phyloP scores from a whole-genome alignment of 1,140 invertebrate species.

The Acromyrmex charruanus region DNA sequence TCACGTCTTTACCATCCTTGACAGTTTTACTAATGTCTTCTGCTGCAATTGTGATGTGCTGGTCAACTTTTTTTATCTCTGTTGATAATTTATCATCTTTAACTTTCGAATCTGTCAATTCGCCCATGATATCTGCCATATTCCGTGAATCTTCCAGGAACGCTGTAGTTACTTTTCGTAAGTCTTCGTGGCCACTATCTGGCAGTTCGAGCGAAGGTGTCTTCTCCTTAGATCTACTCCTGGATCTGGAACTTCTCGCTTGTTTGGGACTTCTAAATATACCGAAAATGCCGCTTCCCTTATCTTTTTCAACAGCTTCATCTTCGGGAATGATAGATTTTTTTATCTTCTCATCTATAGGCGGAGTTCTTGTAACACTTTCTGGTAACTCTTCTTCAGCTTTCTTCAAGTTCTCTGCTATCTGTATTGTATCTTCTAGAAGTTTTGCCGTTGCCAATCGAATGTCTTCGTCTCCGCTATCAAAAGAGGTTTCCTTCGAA shows the following conservation, averaged over 20 bases:
- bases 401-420: constrained; percentile 52
- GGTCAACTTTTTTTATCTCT: not conserved
- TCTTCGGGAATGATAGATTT: constrained; percentile 42
- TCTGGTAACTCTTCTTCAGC: constrained; percentile 10
- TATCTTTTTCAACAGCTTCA: constrained; percentile 73
- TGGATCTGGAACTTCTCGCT: constrained; percentile 76
- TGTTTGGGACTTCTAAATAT: constrained; percentile 83
- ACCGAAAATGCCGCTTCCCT: constrained; percentile 76
- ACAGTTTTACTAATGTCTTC: constrained; percentile 18
- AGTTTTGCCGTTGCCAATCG: constrained; percentile 75
- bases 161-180: constrained; percentile 72
- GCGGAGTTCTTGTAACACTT: constrained; percentile 9
- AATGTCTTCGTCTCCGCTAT: constrained; percentile 83
- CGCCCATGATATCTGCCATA: constrained; percentile 71
- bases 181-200: constrained; percentile 71
- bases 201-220: constrained; percentile 75
- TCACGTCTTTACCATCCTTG: constrained; percentile 47
- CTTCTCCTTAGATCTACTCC: constrained; percentile 77
- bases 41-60: not conserved
- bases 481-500: constrained; percentile 79
- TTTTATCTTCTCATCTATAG: constrained; percentile 51
- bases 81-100: not conserved
- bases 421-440: constrained; percentile 76
- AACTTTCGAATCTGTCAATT: constrained; percentile 22
- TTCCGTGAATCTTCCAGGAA: constrained; percentile 80